A percentile compares a stretch with the other conserved stretches of the same genome.
phyloP scores from a whole-genome alignment of 2,888 invertebrate genomes.

The Monopis laevigella region DNA sequence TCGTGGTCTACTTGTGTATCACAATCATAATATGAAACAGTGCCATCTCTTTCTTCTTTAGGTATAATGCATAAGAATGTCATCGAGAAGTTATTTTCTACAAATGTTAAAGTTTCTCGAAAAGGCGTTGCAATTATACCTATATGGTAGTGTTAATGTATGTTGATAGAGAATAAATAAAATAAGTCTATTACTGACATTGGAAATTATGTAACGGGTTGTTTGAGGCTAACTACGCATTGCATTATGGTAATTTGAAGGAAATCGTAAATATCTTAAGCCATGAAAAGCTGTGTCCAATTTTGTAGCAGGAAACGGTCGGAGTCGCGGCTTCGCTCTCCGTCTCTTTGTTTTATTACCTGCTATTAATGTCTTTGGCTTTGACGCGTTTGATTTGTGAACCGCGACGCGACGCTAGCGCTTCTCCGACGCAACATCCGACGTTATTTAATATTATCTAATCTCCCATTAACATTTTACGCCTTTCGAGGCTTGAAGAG shows the following conservation, averaged over 20 bases:
- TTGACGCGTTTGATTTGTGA: slow-evolving; percentile 12
- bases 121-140: too few species aligned
- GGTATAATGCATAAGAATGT: too few species aligned
- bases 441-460: slow-evolving; percentile 10
- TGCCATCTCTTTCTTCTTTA: not conserved
- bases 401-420: slow-evolving; percentile 3
- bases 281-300: slow-evolving; percentile 28
- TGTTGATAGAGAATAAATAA: too few species aligned
- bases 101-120: too few species aligned
- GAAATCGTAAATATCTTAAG: slow-evolving; percentile 32
- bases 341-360: slow-evolving; percentile 46
- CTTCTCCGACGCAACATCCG: slow-evolving; percentile 5
- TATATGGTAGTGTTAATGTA: too few species aligned
- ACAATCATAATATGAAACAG: not conserved
- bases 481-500: not conserved
- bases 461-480: slow-evolving; percentile 9
- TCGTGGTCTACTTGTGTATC: not conserved
- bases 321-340: slow-evolving; percentile 18
- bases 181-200: slow-evolving; percentile 1
- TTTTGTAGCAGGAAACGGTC: slow-evolving; percentile 45
- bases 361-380: slow-evolving; percentile 19
- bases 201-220: slow-evolving; percentile 10
- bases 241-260: slow-evolving; percentile 23
- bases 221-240: slow-evolving; percentile 13
- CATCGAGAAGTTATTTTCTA: too few species aligned